Evolutionary conservation across 2,888 invertebrate species (phyloP).

Genomic region (Dinocampus coccinellae): DNA sequence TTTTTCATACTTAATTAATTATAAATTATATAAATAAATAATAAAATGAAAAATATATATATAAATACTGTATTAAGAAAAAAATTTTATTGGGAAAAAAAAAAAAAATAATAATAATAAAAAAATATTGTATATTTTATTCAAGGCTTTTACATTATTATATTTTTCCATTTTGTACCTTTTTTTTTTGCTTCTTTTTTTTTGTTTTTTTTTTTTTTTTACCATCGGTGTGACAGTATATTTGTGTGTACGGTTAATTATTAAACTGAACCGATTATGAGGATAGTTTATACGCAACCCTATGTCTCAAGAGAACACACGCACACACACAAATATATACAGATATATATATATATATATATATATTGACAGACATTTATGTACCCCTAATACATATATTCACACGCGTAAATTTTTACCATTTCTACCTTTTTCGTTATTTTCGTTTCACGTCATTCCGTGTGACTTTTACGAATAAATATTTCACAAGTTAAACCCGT

Average conservation of each 20-base stretch:
- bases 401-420: neutral
- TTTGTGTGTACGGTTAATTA: neutral
- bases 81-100: neutral
- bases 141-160: neutral
- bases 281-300: neutral
- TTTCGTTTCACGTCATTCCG: conserved; percentile 8
- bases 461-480: conserved; percentile 11
- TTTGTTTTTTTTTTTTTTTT: neutral
- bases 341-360: too few relatives aligned
- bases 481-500: neutral
- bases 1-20: too few relatives aligned
- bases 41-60: too few relatives aligned
- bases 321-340: too few relatives aligned
- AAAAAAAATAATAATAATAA: neutral
- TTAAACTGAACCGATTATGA: neutral
- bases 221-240: neutral
- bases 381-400: neutral
- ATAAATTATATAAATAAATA: too few relatives aligned
- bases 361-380: neutral
- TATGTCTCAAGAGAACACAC: neutral
- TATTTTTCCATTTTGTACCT: neutral
- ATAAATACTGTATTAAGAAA: too few relatives aligned
- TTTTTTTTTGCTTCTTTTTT: neutral
- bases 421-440: neutral
- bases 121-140: neutral